Base-by-base conservation (phyloP, 2,888 invertebrate species). In the Habroteleia sp. region DNA sequence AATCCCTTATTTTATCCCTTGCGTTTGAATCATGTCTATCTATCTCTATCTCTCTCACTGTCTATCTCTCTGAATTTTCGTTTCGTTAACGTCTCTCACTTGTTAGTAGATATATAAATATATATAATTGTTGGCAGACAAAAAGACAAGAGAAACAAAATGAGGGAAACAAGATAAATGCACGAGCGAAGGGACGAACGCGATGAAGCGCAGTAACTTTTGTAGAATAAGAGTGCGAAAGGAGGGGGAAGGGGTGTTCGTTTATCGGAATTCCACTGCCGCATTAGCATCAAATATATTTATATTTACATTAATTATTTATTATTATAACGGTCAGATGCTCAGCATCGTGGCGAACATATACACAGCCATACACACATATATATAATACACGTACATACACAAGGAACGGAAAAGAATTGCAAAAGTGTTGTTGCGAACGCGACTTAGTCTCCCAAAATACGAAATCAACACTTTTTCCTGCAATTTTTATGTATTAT, bases 261-360 rank as follows among this genome's bases (percentile, higher is more conserved):
- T 82, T 80, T 79, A 82, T 82, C 82, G 81, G 78, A 84, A 83
- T 86, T 84, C 85, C 85, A 86, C 86, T 87, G 86, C 86, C 85
- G 84, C 83, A 82, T 85, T 86, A 87, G 84, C 84, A 83, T 86
- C 50, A 75, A 86, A 86, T 86, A 85, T 85, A 84, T 71, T 82
- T 69, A 60, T 60, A 52, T 69, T 84, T 85, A 85, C 83, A 85
- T 86, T 85, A 82, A 85, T 83, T 86, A 86, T 86, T 86, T 86
- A 86, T 86, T 86, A 85, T 81, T 80, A 54, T 52, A 81, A 85
- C 81, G 83, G 81, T 81, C 81, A 83, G 84, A 82, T 84, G 85
- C 84, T 81, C 82, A 83, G 85, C 84, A 84, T 81, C 83, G 82
- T 77, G 81, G 80, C 81, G 81, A 13, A 48, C 17, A 16, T 81